Percentiles rank a stretch among this genome's conserved stretches.
phyloP scores from a whole-genome alignment of 2,797 vertebrate genomes.

The Pteropus rufus region DNA sequence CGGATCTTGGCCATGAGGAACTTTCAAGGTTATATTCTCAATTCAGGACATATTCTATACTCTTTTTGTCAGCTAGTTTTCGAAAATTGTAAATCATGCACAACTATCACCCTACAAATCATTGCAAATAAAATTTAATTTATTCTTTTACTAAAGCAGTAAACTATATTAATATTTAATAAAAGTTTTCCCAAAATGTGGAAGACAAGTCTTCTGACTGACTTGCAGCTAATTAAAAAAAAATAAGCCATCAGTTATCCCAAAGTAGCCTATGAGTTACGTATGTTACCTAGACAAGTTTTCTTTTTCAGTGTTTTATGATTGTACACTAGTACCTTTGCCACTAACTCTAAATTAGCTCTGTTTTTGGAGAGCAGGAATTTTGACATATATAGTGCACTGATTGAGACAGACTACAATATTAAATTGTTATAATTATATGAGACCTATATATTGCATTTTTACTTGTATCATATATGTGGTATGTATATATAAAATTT shows the following conservation, averaged over 20 bases:
- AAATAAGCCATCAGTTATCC: neutral
- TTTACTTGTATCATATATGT: neutral
- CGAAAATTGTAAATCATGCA: neutral
- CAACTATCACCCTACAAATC: neutral
- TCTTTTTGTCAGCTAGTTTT: neutral
- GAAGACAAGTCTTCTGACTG: slow-evolving; percentile 17
- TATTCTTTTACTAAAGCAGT: neutral
- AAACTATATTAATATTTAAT: neutral
- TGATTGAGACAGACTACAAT: neutral
- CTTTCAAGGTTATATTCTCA: neutral
- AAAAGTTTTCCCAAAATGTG: neutral
- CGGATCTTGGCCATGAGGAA: neutral
- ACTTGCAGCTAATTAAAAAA: slow-evolving; percentile 26
- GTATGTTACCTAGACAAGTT: neutral
- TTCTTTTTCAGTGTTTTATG: slow-evolving; percentile 31
- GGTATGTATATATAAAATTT: neutral
- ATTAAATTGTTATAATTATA: slow-evolving; percentile 28
- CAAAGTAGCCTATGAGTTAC: neutral
- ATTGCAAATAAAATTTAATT: slow-evolving; percentile 25
- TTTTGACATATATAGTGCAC: neutral
- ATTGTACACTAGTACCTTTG: slow-evolving; percentile 8
- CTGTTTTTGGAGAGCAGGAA: neutral
- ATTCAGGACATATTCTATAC: neutral
- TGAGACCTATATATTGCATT: neutral
- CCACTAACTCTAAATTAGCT: neutral